These are phyloP conservation scores for Sinonovacula constricta DNA, from an alignment of 1,140 invertebrate genomes.

Conservation along the genomic window DNA sequence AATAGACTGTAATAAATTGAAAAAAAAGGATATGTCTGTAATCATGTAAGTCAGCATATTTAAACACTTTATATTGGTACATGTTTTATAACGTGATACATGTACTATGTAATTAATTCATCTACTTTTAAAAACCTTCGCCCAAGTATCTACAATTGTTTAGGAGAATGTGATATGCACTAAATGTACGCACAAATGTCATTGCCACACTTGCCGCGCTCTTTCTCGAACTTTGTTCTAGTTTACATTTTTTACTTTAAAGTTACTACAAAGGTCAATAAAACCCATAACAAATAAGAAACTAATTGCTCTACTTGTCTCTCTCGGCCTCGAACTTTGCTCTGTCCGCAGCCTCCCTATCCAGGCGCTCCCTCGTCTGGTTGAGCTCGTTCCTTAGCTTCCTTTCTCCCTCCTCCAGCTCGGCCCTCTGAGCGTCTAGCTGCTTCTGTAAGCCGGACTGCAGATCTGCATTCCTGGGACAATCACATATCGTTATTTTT, in stretches of 20 bases:
- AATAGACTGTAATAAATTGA: not conserved
- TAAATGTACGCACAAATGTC: not conserved
- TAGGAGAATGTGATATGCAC: not conserved
- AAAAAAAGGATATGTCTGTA: no score
- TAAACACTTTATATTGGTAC: no score
- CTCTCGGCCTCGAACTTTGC: conserved; percentile 19
- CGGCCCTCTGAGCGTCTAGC: no score
- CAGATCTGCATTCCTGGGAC: no score
- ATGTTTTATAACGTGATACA: not conserved
- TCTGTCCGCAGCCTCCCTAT: not conserved
- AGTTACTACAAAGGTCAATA: not conserved
- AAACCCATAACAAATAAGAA: not conserved
- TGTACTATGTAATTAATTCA: not conserved
- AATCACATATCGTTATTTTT: no score
- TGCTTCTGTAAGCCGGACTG: no score
- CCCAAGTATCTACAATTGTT: not conserved
- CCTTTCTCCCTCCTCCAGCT: conserved; percentile 8
- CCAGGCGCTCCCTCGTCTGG: not conserved
- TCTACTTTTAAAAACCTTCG: not conserved
- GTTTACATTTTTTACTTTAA: not conserved
- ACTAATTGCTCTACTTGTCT: conserved; percentile 1
- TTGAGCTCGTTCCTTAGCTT: conserved; percentile 12
- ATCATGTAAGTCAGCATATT: no score
- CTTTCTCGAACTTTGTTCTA: not conserved
- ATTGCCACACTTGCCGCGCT: not conserved